Conservation (phyloP, 1,140 invertebrate species). For the Vanessa atalanta region DNA sequence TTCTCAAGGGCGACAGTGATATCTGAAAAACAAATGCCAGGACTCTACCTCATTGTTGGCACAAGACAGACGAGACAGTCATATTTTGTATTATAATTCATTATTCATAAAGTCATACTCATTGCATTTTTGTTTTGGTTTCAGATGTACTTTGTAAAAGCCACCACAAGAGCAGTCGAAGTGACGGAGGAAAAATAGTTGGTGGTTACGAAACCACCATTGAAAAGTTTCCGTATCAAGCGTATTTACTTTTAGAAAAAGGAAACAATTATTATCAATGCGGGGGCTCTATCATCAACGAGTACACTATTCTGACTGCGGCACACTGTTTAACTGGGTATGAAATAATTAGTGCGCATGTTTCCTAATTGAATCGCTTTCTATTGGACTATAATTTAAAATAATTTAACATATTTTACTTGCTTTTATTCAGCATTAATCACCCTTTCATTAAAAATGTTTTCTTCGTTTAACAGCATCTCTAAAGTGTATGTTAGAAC, state of each 20-base stretch:
- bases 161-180: neutral
- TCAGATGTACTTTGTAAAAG: conserved; percentile 38
- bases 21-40: too few relatives aligned
- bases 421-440: too few relatives aligned
- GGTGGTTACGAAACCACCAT: conserved; percentile 63
- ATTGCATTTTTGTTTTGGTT: conserved; percentile 4
- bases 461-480: conserved; percentile 44
- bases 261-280: conserved; percentile 54
- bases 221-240: conserved; percentile 63
- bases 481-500: conserved; percentile 47
- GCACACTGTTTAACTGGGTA: conserved; percentile 40
- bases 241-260: conserved; percentile 48
- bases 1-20: too few relatives aligned
- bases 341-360: neutral
- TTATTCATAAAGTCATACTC: too few relatives aligned
- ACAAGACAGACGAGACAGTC: too few relatives aligned
- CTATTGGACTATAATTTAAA: too few relatives aligned
- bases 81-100: neutral
- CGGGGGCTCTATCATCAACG: conserved; percentile 67
- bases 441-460: neutral
- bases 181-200: conserved; percentile 54
- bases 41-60: neutral
- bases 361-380: too few relatives aligned
- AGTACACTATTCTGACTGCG: conserved; percentile 60
- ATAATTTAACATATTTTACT: too few relatives aligned